Evolutionary conservation across 2,888 invertebrate genomes (phyloP).

Genomic region (Ecdyonurus torrentis): DNA sequence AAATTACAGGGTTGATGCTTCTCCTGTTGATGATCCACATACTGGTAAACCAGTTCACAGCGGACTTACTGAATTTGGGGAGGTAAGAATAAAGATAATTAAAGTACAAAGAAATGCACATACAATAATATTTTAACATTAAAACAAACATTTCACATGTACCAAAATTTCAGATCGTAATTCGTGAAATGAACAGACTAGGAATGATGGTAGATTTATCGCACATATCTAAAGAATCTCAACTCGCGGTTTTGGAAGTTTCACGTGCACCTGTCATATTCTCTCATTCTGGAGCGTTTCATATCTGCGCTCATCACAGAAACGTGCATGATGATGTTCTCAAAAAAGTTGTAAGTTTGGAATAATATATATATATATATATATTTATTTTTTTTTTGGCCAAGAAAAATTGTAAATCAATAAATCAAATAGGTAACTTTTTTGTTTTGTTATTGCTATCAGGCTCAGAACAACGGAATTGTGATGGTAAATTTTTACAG

Average conservation of each 20-base stretch:
- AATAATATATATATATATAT: not conserved
- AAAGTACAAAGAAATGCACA: too few species aligned
- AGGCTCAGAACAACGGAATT: slow-evolving; percentile 23
- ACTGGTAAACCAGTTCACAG: not conserved
- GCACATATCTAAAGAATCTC: slow-evolving; percentile 26
- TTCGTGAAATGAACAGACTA: slow-evolving; percentile 30
- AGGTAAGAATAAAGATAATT: not conserved
- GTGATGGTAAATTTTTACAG: slow-evolving; percentile 28
- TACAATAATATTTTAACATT: not conserved
- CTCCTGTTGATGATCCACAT: not conserved
- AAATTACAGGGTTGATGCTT: slow-evolving; percentile 6
- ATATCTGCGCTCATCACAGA: slow-evolving; percentile 24
- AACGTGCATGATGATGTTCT: slow-evolving; percentile 29
- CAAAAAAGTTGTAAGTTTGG: slow-evolving; percentile 16
- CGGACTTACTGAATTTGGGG: slow-evolving; percentile 1
- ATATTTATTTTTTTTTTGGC: not conserved
- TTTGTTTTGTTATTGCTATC: not conserved
- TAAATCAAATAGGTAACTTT: not conserved
- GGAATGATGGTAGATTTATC: slow-evolving; percentile 29
- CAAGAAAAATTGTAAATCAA: not conserved
- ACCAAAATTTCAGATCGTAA: slow-evolving; percentile 16
- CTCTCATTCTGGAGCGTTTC: slow-evolving; percentile 27
- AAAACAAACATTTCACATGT: slow-evolving; percentile 8
- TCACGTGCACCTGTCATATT: slow-evolving; percentile 28
- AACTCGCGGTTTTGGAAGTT: slow-evolving; percentile 23